phyloP scores from a whole-genome alignment of 1,140 invertebrate genomes.

The Drosophila melanica region DNA sequence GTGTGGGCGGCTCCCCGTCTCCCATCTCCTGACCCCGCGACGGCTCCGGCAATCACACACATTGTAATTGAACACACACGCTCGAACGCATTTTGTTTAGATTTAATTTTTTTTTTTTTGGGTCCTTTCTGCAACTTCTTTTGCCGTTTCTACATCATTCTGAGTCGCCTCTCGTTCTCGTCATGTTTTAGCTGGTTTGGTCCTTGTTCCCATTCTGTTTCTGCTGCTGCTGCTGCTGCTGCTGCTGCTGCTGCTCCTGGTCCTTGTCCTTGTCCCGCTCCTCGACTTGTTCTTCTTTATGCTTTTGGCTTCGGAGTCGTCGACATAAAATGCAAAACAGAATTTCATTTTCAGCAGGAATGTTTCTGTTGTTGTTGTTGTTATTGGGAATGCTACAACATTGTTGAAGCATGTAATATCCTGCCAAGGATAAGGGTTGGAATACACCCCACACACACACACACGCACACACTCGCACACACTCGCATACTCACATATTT shows the following conservation, averaged over 20 bases:
- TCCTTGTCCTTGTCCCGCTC: conserved; percentile 23
- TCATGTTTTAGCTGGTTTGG: conserved; percentile 35
- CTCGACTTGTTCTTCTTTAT: conserved; percentile 52
- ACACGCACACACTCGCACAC: conserved; percentile 17
- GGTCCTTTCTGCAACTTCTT: conserved; percentile 23
- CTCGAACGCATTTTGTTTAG: conserved; percentile 83
- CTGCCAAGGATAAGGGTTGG: conserved; percentile 81
- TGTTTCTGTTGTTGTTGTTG: conserved; percentile 51
- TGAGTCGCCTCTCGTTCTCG: conserved; percentile 42
- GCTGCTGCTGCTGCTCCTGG: conserved; percentile 5
- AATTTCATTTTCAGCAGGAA: conserved; percentile 83
- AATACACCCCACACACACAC: conserved; percentile 55
- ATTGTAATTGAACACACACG: conserved; percentile 84
- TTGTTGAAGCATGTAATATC: conserved; percentile 83
- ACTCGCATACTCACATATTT: conserved; percentile 29
- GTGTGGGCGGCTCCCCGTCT: conserved; percentile 41
- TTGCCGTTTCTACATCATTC: conserved; percentile 25
- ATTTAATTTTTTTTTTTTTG: conserved; percentile 71
- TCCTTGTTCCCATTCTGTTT: conserved; percentile 18
- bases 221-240: conserved; percentile 1
- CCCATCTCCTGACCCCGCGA: conserved; percentile 26
- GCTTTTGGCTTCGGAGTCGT: conserved; percentile 78
- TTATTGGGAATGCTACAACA: conserved; percentile 82
- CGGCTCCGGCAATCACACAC: conserved; percentile 78
- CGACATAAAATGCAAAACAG: conserved; percentile 83